Conservation (phyloP, 1,140 invertebrate species). For the Grapholita molesta region DNA sequence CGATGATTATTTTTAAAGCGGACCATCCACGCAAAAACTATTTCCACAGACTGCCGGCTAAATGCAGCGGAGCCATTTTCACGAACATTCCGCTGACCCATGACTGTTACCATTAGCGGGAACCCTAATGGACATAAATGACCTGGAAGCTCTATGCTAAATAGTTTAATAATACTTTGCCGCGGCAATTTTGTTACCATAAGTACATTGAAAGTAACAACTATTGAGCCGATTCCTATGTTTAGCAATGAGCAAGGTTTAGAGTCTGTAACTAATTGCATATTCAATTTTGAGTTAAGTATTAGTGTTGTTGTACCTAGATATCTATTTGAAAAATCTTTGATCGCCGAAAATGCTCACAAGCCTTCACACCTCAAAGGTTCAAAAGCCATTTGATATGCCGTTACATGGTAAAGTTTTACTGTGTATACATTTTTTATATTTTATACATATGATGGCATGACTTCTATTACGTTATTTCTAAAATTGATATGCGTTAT, state of each 20-base stretch:
- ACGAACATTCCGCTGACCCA: conserved; percentile 42
- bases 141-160: conserved; percentile 27
- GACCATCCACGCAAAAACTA: conserved; percentile 9
- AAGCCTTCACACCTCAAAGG: too few species aligned
- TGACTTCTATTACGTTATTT: too few species aligned
- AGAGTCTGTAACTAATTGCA: background rate
- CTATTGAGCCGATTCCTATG: background rate
- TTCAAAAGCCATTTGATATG: too few species aligned
- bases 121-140: conserved; percentile 63
- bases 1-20: conserved; percentile 28
- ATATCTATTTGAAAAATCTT: too few species aligned
- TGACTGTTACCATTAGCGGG: conserved; percentile 57
- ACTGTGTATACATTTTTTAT: too few species aligned
- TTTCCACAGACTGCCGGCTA: background rate
- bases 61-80: conserved; percentile 15
- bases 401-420: too few species aligned
- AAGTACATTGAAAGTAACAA: background rate
- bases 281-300: background rate
- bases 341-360: too few species aligned
- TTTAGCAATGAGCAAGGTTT: background rate
- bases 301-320: background rate
- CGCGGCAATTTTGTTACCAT: background rate
- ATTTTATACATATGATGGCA: too few species aligned
- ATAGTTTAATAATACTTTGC: conserved; percentile 7
- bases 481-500: too few species aligned